These are phyloP conservation scores for Echinarachnius parma DNA, from an alignment of 53 echinoderm and acorn worm species.

Conservation along the genomic window DNA sequence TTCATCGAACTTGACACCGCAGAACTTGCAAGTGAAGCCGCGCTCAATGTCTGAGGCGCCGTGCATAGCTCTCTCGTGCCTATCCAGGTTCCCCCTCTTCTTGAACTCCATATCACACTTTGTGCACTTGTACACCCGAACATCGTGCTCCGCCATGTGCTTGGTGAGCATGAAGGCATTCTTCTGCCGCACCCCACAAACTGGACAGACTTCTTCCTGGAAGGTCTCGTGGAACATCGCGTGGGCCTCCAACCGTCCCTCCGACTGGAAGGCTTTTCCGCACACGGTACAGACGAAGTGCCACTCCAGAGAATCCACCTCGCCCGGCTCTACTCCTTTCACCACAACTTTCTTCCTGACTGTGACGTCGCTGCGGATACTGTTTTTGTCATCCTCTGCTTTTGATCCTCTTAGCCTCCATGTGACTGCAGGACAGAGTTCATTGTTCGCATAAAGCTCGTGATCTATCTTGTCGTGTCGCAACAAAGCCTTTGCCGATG, in stretches of 20 bases:
- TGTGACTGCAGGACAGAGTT: no score
- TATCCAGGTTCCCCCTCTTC: not conserved
- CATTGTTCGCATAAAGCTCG: no score
- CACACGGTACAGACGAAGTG: constrained; percentile 6
- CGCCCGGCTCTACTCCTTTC: not conserved
- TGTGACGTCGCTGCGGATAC: not conserved
- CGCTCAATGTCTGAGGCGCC: not conserved
- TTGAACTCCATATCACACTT: constrained; percentile 14
- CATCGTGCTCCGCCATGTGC: not conserved
- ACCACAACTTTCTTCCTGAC: constrained; percentile 5
- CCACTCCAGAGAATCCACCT: not conserved
- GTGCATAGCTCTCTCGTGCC: constrained; percentile 25
- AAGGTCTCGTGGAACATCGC: constrained; percentile 27
- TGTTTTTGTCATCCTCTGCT: not conserved
- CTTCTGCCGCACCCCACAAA: constrained; percentile 20
- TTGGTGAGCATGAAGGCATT: constrained; percentile 1
- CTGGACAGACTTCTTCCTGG: constrained; percentile 3
- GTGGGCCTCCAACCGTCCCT: constrained; percentile 2
- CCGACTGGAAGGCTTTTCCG: not conserved
- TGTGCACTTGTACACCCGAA: not conserved
- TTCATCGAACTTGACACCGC: not conserved
- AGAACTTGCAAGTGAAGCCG: not conserved
- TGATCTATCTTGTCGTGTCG: no score
- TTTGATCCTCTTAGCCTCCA: not conserved
- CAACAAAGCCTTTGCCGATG: not conserved